Evolutionary conservation across 2,113 vertebrate species (phyloP).

Genomic region (Phoxinus phoxinus): DNA sequence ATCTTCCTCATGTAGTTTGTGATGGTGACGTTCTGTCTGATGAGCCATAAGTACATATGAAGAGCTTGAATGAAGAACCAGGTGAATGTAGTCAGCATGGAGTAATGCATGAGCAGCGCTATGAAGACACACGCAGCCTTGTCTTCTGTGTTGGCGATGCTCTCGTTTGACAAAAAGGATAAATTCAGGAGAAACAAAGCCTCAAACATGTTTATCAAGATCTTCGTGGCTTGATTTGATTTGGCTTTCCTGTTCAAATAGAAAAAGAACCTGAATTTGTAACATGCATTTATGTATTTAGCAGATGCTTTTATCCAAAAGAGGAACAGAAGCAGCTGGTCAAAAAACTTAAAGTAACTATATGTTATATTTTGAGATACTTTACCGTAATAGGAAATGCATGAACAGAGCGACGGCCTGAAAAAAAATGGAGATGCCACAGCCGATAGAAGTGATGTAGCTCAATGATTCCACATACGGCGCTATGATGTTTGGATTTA

Average conservation of each 20-base stretch:
- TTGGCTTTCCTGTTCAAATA: constrained; percentile 63
- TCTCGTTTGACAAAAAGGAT: constrained; percentile 72
- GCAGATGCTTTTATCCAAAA: too few relatives aligned
- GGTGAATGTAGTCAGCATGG: constrained; percentile 79
- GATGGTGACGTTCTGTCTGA: constrained; percentile 67
- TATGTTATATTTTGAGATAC: too few relatives aligned
- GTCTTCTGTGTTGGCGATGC: background rate
- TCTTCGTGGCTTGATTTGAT: constrained; percentile 65
- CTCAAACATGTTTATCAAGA: constrained; percentile 74
- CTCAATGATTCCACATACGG: constrained; percentile 14
- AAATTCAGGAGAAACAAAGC: constrained; percentile 77
- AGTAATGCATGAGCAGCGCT: constrained; percentile 77
- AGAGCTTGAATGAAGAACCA: constrained; percentile 77
- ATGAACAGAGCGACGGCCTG: constrained; percentile 60
- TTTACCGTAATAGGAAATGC: constrained; percentile 61
- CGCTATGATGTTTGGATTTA: background rate
- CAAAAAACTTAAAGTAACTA: too few relatives aligned
- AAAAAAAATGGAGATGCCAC: constrained; percentile 65
- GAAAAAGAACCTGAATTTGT: background rate
- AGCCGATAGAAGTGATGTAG: constrained; percentile 51
- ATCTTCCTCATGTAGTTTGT: constrained; percentile 61
- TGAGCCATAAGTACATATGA: constrained; percentile 75
- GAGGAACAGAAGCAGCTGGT: too few relatives aligned
- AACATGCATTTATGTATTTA: background rate
- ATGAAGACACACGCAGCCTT: constrained; percentile 51